Conservation (phyloP, 2,888 invertebrate species). For the Zonitis immaculata region DNA sequence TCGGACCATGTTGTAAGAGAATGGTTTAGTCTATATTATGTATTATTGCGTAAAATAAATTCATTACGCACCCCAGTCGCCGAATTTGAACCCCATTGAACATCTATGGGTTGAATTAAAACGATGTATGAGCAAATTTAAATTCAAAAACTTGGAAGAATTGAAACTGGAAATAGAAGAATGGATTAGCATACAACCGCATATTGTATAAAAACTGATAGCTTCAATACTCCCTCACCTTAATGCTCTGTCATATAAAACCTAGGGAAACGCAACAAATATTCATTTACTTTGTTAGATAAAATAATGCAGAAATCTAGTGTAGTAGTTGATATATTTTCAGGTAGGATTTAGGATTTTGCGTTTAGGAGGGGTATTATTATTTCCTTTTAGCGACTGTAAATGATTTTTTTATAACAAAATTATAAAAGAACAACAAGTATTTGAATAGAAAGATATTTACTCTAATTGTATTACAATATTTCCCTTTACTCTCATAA, state of each 20-base stretch:
- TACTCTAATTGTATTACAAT: no score
- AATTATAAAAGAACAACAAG: no score
- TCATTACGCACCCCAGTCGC: background rate
- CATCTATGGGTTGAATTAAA: no score
- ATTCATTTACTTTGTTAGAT: no score
- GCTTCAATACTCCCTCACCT: no score
- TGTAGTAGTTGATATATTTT: background rate
- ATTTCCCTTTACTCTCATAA: no score
- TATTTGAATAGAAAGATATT: no score
- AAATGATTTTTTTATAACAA: no score
- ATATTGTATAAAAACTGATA: no score
- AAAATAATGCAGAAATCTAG: background rate
- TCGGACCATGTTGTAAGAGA: background rate
- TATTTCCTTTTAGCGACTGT: no score
- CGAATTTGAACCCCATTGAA: background rate
- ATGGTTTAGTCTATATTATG: background rate
- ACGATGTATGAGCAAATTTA: background rate
- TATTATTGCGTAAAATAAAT: background rate
- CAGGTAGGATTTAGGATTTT: background rate
- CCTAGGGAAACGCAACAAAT: no score
- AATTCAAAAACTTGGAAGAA: background rate
- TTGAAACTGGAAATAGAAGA: background rate
- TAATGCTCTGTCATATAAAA: no score
- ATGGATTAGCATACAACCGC: background rate
- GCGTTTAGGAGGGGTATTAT: background rate